Base-by-base conservation (phyloP, 2,888 invertebrate genomes). In the Lasioglossum malachurum region DNA sequence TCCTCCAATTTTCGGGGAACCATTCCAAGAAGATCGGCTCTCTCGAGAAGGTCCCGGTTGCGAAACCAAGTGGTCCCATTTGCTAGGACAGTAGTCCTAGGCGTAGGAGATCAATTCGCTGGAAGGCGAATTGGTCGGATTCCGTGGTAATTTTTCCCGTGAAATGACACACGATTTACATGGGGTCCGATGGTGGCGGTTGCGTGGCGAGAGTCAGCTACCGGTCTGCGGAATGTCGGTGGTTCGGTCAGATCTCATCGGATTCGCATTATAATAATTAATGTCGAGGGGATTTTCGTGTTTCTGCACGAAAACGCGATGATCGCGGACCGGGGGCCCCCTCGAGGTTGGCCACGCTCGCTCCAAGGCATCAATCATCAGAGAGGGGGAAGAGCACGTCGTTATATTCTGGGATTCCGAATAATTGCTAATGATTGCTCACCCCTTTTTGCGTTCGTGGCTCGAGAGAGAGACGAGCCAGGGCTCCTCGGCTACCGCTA, bases 391-490 rank as follows among this genome's bases (percentile, higher is more conserved):
- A 90, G 89, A 89, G 89, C 88, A 92, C 87, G 84, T 93, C 90
- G 89, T 92, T 92, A 91, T 92, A 92, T 89, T 87, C 88, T 78
- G 80, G 83, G 90, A 93, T 92, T 90, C 87, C 92, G 90, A 90
- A 90, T 92, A 92, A 93, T 93, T 93, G 92, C 91, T 87, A 89
- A 91, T 91, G 93, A 92, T 93, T 92, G 89, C 90, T 88, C 86
- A 76, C 81, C 83, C 80, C 87, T 35, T 80, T 77, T 81, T 78
- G 16, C 57, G 69, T 31, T 53, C 76, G 60, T 75, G 31, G 35
- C 71, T 35, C 41, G 19, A 46, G 16, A 60, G 60, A 57, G 38
- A 69, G 82, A 60, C 7, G 49, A 23, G 49, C 49, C 49, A 0
- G 49, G 53, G 23, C 8, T 53, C 23, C 23, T 53, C 53, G 53